Percentiles rank a stretch among this genome's conserved stretches.
Evolutionary conservation across 2,797 vertebrate species (phyloP).

Genomic region (Poecilia picta): DNA sequence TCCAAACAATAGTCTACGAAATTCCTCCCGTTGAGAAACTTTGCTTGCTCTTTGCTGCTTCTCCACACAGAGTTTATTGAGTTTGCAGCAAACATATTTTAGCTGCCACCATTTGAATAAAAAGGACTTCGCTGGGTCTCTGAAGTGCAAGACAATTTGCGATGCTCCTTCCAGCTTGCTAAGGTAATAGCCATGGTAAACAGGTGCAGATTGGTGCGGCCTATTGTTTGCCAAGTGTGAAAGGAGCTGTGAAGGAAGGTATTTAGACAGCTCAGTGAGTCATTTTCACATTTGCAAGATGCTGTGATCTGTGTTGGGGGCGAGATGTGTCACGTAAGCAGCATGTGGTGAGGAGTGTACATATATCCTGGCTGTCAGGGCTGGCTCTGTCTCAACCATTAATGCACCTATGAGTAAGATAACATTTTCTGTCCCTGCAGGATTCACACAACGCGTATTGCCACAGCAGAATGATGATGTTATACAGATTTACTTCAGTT

Average conservation of each 20-base stretch:
- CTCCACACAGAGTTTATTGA: not conserved
- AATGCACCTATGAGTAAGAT: slow-evolving; percentile 9
- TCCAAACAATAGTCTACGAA: not conserved
- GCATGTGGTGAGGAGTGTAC: slow-evolving; percentile 13
- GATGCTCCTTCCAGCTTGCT: slow-evolving; percentile 2
- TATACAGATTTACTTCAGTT: not conserved
- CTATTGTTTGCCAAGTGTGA: slow-evolving; percentile 8
- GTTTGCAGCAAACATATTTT: slow-evolving; percentile 22
- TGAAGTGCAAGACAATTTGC: slow-evolving; percentile 23
- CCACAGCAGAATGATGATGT: not conserved
- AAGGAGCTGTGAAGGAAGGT: slow-evolving; percentile 18
- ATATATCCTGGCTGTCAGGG: slow-evolving; percentile 4
- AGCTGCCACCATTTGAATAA: slow-evolving; percentile 6
- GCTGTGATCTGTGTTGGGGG: not conserved
- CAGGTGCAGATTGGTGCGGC: slow-evolving; percentile 5
- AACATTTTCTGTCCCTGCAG: not conserved
- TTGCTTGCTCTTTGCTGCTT: not conserved
- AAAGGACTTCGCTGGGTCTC: slow-evolving; percentile 1
- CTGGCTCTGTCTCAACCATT: not conserved
- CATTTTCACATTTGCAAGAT: slow-evolving; percentile 29
- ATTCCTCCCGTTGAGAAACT: not conserved
- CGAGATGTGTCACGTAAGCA: slow-evolving; percentile 22
- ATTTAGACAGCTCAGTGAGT: slow-evolving; percentile 21
- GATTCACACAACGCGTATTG: not conserved
- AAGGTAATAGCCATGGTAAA: slow-evolving; percentile 19